phyloP scores from a whole-genome alignment of 2,113 vertebrate genomes.

The Sceloporus undulatus region DNA sequence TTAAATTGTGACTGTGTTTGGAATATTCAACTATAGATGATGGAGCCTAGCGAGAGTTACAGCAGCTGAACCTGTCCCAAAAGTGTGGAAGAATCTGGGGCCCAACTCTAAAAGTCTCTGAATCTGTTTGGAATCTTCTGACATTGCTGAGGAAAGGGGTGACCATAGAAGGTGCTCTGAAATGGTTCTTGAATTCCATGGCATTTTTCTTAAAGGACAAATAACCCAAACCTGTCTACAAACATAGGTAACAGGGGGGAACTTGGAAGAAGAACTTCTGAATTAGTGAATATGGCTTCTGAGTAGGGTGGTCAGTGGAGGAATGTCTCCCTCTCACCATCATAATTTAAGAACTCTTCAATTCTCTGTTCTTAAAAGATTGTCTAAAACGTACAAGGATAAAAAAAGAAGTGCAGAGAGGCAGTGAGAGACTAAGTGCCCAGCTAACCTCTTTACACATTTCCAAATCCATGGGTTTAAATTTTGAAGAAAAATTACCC shows the following conservation, averaged over 20 bases:
- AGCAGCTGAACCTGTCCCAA: too few species aligned
- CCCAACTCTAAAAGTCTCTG: background rate
- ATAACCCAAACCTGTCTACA: background rate
- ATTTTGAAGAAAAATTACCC: conserved; percentile 85
- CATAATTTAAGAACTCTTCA: background rate
- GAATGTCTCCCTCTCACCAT: background rate
- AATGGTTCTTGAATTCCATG: background rate
- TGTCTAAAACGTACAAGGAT: background rate
- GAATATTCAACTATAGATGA: too few species aligned
- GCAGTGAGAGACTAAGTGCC: background rate
- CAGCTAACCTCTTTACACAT: background rate
- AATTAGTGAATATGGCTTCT: too few species aligned
- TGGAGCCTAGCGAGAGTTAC: too few species aligned
- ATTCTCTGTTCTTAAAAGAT: background rate
- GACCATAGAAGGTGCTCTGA: background rate
- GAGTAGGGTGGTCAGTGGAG: too few species aligned
- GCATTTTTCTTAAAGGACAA: background rate
- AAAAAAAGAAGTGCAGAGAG: background rate
- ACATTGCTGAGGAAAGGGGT: background rate
- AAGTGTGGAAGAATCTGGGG: background rate
- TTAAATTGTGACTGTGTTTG: too few species aligned
- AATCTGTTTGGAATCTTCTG: background rate
- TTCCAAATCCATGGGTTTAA: conserved; percentile 81
- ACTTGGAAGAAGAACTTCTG: background rate
- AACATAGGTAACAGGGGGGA: background rate